Conservation (phyloP, 64 coral and sea anemone species). For the Trachythela sp. region DNA sequence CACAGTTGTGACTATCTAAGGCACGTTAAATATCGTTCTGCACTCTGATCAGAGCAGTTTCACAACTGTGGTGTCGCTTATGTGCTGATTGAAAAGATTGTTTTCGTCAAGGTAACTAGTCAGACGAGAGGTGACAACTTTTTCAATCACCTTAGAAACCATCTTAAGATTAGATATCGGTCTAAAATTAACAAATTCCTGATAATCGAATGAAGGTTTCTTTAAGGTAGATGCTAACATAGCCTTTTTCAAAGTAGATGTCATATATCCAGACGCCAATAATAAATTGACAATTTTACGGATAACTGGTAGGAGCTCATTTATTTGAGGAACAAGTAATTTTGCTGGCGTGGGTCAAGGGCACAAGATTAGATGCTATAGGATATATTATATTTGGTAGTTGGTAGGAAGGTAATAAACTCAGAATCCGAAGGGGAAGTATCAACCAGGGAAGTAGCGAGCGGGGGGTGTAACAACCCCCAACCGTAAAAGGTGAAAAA, state of each 20-base stretch:
- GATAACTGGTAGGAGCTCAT: slow-evolving; percentile 2
- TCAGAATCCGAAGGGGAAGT: neutral
- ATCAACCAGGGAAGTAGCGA: no score
- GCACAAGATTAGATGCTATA: slow-evolving; percentile 9
- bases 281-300: slow-evolving; percentile 21
- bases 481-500: no score
- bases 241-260: slow-evolving; percentile 10
- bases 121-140: slow-evolving; percentile 1
- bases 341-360: slow-evolving; percentile 13
- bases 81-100: neutral
- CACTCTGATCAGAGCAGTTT: neutral
- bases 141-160: neutral
- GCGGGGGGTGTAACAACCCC: no score
- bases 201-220: neutral
- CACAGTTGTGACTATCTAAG: neutral
- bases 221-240: neutral
- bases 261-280: neutral
- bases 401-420: neutral
- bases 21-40: slow-evolving; percentile 12
- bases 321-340: neutral
- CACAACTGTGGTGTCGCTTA: neutral
- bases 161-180: neutral
- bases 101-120: neutral
- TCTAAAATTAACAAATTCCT: neutral
- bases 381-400: neutral